phyloP scores from a whole-genome alignment of 2,888 invertebrate species.

The Xylota segnis region DNA sequence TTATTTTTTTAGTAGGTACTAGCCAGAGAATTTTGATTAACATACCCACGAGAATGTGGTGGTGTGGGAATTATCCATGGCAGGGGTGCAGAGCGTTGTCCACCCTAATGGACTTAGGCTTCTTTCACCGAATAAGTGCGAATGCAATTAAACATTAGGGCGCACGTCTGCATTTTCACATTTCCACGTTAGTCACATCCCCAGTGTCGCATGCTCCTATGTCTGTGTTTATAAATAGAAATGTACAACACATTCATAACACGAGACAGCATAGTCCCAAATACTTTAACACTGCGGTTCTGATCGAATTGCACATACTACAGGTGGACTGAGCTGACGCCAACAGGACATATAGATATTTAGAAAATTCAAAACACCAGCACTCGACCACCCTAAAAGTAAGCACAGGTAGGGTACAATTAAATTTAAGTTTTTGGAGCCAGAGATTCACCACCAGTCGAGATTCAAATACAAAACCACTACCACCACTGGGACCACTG shows the following conservation, averaged over 20 bases:
- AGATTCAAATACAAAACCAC: slow-evolving; percentile 33
- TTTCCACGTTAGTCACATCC: neutral
- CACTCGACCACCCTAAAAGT: neutral
- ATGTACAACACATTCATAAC: neutral
- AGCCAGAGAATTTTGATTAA: slow-evolving; percentile 2
- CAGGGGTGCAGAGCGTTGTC: neutral
- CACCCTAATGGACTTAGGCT: neutral
- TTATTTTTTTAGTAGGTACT: slow-evolving; percentile 9
- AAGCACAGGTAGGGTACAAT: slow-evolving; percentile 19
- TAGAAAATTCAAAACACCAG: slow-evolving; percentile 21
- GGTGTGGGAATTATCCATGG: neutral
- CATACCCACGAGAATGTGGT: neutral
- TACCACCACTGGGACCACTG: neutral
- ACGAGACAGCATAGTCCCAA: neutral
- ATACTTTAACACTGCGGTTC: neutral
- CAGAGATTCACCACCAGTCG: slow-evolving; percentile 15
- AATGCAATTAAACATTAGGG: slow-evolving; percentile 16
- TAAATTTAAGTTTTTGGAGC: slow-evolving; percentile 49
- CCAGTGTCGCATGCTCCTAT: neutral
- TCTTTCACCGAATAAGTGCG: neutral
- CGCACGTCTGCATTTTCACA: neutral
- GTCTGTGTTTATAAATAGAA: neutral
- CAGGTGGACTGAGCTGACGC: neutral
- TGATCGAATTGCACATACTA: slow-evolving; percentile 7
- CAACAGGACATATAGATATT: neutral